Evolutionary conservation across 1,140 invertebrate species (phyloP), one percentile per base, ranked within the genome.

Genomic region (Heliconius eleuchia): DNA sequence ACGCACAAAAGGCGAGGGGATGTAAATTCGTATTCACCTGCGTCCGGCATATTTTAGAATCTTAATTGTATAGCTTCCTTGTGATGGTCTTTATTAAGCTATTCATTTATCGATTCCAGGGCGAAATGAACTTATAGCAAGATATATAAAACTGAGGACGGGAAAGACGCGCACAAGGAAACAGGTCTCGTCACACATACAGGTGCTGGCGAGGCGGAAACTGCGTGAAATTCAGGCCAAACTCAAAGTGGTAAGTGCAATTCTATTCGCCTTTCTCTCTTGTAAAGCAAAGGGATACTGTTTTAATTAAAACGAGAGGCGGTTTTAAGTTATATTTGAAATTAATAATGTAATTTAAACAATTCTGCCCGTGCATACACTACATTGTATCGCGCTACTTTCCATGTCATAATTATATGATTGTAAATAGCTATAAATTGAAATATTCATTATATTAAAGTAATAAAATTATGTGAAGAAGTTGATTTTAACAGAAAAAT

Each of bases 181-280:
- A 95, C 99, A 99, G 96, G 99, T 99, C 85, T 99, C 99, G 83
- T 99, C 98, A 86, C 99, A 99, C 94, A 99, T 99, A 95, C 99
- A 99, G 95, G 99, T 99, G 82, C 96, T 99, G 83, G 99, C 99
- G 74, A 97, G 99, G 94, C 96, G 99, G 95, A 99, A 99, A 96
- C 96, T 99, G 77, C 96, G 99, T 84, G 99, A 99, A 95, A 98
- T 99, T 91, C 98, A 99, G 95, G 97, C 98, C 86, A 99, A 99
- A 97, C 96, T 98, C 89, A 99, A 99, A 98, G 98, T 99, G 96
- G 97, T 98, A 93, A 97, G 97, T 96, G 81, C 86, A 86, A 82
- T 77, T 74, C 76, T 78, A 73, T 76, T 70, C 27, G 55, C 30
- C 39, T 77, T 52, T 82, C 71, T 42, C 72, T 60, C 72, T 27